Conservation (phyloP, 1,140 invertebrate genomes). For the Musca vetustissima region DNA sequence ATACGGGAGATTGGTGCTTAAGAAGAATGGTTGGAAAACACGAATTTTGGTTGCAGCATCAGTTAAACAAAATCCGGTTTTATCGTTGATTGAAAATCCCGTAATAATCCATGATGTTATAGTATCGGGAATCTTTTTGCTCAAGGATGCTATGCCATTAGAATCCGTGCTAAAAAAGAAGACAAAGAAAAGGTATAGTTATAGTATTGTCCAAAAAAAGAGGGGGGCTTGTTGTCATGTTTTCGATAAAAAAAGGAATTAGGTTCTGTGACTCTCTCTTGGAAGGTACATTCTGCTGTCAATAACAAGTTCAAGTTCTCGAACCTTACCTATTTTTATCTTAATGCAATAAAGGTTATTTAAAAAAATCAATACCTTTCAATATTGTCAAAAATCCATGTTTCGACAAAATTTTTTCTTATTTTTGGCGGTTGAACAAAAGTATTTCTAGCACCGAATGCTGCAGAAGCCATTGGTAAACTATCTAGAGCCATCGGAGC, state of each 20-base stretch:
- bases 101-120: conserved; percentile 92
- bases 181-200: neutral
- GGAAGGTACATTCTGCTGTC: too few relatives aligned
- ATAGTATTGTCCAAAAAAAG: too few relatives aligned
- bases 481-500: neutral
- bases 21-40: conserved; percentile 89
- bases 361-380: conserved; percentile 33
- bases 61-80: conserved; percentile 81
- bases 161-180: conserved; percentile 25
- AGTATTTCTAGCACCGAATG: neutral
- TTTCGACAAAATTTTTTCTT: conserved; percentile 47
- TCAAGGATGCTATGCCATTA: conserved; percentile 51
- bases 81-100: conserved; percentile 85
- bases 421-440: conserved; percentile 19
- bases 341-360: too few relatives aligned
- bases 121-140: conserved; percentile 73
- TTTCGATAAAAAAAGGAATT: too few relatives aligned
- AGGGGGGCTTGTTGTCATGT: too few relatives aligned
- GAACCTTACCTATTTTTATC: too few relatives aligned
- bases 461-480: neutral
- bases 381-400: conserved; percentile 48
- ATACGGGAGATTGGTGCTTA: conserved; percentile 78
- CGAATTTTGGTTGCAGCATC: conserved; percentile 71
- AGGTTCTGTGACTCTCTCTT: too few relatives aligned
- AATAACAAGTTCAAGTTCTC: too few relatives aligned